These are phyloP conservation scores for Sinocyclocheilus rhinocerous DNA, from an alignment of 2,113 vertebrate species.

Conservation along the genomic window DNA sequence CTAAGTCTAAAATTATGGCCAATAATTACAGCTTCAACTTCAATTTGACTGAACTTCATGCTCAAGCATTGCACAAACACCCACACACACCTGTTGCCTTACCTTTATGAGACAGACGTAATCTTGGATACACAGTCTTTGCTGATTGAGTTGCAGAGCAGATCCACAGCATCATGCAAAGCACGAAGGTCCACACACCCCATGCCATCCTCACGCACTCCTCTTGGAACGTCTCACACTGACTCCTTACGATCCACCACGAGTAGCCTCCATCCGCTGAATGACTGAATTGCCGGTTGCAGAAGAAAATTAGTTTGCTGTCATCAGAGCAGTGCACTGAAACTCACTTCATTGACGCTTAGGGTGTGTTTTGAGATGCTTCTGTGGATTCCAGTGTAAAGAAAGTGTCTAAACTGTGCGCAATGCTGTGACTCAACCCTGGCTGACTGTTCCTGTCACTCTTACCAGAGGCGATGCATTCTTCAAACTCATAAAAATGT, in stretches of 20 bases:
- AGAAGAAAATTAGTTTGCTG: slow-evolving; percentile 12
- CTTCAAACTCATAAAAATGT: slow-evolving; percentile 50
- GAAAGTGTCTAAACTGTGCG: slow-evolving; percentile 23
- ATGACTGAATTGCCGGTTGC: slow-evolving; percentile 9
- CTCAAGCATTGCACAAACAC: neutral
- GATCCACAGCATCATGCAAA: slow-evolving; percentile 64
- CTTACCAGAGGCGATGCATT: slow-evolving; percentile 52
- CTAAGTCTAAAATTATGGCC: slow-evolving; percentile 19
- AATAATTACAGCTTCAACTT: neutral
- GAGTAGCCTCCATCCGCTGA: slow-evolving; percentile 10
- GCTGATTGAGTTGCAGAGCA: slow-evolving; percentile 59
- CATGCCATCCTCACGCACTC: slow-evolving; percentile 49
- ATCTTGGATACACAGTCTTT: slow-evolving; percentile 75
- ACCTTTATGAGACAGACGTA: slow-evolving; percentile 86
- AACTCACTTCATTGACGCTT: slow-evolving; percentile 20
- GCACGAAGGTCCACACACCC: slow-evolving; percentile 66
- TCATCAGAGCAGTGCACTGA: slow-evolving; percentile 21
- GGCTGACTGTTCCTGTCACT: slow-evolving; percentile 51
- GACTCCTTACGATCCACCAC: slow-evolving; percentile 26
- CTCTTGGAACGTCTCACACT: neutral
- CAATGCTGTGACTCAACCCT: slow-evolving; percentile 55
- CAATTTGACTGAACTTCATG: neutral
- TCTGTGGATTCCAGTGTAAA: slow-evolving; percentile 15
- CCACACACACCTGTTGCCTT: slow-evolving; percentile 64
- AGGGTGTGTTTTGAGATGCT: slow-evolving; percentile 14